Base-by-base conservation (phyloP, 2,113 vertebrate genomes). In the Cavia aperea region DNA sequence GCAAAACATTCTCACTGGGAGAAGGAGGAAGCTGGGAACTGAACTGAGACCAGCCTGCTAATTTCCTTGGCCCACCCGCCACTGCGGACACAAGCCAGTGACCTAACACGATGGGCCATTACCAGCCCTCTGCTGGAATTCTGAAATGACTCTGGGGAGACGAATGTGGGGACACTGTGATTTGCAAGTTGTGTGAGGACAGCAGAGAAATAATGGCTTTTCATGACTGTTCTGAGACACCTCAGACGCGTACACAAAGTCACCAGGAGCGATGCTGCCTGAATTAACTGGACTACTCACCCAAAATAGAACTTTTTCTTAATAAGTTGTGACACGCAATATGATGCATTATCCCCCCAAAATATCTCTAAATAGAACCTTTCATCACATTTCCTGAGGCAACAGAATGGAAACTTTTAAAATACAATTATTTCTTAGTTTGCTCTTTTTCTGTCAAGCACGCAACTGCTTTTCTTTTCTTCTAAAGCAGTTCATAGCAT, bases 361-460 rank as follows among this genome's bases (percentile, higher is more conserved):
- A 18, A 93, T 33, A 29, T 18, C 84, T 83, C 49, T 83, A 82
- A 90, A 93, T 65, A 90, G 70, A 86, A 95, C 63, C 36, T 96
- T 95, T 63, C 21, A 78, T 95, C 54, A 26, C 75, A 81, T 95
- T 95, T 95, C 89, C 91, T 90, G 78, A 96, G 60, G 68, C 1
- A 13, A 31, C 39, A 92, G 83, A 95, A 96, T 56, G 10, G 23
- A 91, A 86, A 43, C 63, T 93, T 95, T 70, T 87, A 93, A 81
- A 92, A 96, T 89, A 92, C 82, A 95, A 93, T 95, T 93, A 94
- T 93, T 96, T 96, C 92, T 93, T 94, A 93, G 81, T 90, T 96
- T 92, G 78, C n/a, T 94, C 89, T 93, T 96, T 95, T 93, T 93
- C 94, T 94, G 89, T 84, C 91, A 95, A 88, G 62, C 82, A 89